Evolutionary conservation across 2,797 vertebrate genomes (phyloP).

Genomic region (Pangasius larnaudii): DNA sequence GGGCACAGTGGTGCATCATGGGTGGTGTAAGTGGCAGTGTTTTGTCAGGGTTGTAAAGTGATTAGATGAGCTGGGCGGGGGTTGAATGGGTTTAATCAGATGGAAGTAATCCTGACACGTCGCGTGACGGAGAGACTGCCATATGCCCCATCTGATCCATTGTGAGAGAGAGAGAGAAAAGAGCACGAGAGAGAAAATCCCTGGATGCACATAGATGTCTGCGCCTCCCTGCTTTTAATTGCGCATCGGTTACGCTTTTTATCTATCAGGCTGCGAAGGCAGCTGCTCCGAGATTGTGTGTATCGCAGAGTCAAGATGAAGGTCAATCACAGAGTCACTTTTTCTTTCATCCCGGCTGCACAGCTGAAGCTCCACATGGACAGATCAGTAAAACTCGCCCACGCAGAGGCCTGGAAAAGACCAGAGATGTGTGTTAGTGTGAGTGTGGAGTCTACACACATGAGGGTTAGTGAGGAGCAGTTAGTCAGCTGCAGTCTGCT

Average conservation of each 20-base stretch:
- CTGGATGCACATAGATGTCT: conserved; percentile 72
- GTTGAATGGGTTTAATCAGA: conserved; percentile 78
- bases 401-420: conserved; percentile 37
- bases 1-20: conserved; percentile 67
- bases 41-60: conserved; percentile 76
- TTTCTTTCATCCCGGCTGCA: conserved; percentile 40
- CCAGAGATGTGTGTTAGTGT: not conserved
- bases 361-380: conserved; percentile 49
- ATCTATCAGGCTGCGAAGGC: conserved; percentile 65
- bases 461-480: not conserved
- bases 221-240: conserved; percentile 72
- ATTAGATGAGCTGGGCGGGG: conserved; percentile 80
- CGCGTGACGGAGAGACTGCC: conserved; percentile 60
- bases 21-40: conserved; percentile 67
- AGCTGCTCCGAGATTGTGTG: conserved; percentile 44
- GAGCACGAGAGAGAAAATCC: conserved; percentile 60
- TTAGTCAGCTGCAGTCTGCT: not conserved
- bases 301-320: conserved; percentile 44
- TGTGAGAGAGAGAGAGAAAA: conserved; percentile 12
- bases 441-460: not conserved
- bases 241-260: conserved; percentile 76
- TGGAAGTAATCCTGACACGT: conserved; percentile 73
- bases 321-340: conserved; percentile 46
- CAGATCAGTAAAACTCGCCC: conserved; percentile 52
- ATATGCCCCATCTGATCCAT: conserved; percentile 53